phyloP scores from a whole-genome alignment of 1,140 invertebrate species.

The Ptiloglossa arizonensis region DNA sequence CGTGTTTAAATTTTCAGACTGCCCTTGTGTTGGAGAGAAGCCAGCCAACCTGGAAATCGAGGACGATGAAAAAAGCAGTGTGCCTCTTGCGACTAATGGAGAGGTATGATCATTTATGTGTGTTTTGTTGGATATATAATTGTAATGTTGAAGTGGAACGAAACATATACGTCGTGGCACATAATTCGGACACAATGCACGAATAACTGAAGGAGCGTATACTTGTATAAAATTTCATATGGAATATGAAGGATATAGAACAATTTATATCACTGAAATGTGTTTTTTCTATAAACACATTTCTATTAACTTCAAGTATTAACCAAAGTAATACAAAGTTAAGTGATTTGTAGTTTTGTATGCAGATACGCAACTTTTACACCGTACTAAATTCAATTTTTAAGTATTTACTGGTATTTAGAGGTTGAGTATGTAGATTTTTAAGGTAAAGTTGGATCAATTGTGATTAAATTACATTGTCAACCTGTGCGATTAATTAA shows the following conservation, averaged over 20 bases:
- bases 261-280: neutral
- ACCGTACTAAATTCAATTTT: neutral
- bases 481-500: neutral
- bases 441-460: neutral
- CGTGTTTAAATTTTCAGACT: slow-evolving; percentile 82
- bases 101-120: slow-evolving; percentile 69
- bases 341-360: neutral
- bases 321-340: no score
- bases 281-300: no score
- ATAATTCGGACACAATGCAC: slow-evolving; percentile 5
- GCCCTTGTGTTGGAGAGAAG: slow-evolving; percentile 87
- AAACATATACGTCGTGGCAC: slow-evolving; percentile 5
- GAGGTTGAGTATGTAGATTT: no score
- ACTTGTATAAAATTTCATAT: slow-evolving; percentile 8
- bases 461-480: neutral
- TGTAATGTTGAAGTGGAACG: slow-evolving; percentile 18
- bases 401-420: neutral
- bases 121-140: slow-evolving; percentile 14
- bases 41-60: slow-evolving; percentile 85
- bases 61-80: slow-evolving; percentile 83
- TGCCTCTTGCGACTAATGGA: slow-evolving; percentile 89
- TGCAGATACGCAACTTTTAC: neutral
- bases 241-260: neutral
- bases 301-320: neutral
- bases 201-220: neutral